Conservation (phyloP, 2,888 invertebrate genomes). For the Loripinus fragilis region DNA sequence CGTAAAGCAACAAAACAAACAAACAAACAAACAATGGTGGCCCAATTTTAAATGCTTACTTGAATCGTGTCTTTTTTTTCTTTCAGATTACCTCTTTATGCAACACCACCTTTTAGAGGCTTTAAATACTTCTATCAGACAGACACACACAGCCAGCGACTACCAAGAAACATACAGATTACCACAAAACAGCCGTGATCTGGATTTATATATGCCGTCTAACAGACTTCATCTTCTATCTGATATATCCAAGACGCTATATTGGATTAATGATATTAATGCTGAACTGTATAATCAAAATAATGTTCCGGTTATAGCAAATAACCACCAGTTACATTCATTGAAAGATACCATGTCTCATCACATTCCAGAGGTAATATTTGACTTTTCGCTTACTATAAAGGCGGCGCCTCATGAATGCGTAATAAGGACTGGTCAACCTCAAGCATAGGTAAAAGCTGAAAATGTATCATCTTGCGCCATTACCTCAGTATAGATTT, state of each 20-base stretch:
- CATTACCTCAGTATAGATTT: too few species aligned
- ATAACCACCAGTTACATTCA: neutral
- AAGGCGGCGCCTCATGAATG: too few species aligned
- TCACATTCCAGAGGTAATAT: slow-evolving; percentile 11
- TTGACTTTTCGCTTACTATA: too few species aligned
- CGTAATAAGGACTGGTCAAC: too few species aligned
- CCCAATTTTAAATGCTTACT: too few species aligned
- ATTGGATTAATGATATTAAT: neutral
- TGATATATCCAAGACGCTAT: neutral
- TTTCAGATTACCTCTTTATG: slow-evolving; percentile 5
- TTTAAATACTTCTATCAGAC: neutral
- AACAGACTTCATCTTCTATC: neutral
- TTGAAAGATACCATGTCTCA: neutral
- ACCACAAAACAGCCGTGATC: neutral
- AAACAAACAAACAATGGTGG: too few species aligned
- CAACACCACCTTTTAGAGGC: slow-evolving; percentile 3
- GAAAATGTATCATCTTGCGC: too few species aligned
- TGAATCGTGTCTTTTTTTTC: neutral
- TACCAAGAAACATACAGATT: neutral
- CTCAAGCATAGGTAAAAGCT: too few species aligned
- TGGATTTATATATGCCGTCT: slow-evolving; percentile 4
- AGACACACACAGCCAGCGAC: neutral
- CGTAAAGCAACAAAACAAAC: too few species aligned
- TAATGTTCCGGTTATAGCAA: neutral
- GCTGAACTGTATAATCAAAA: neutral